phyloP scores from a whole-genome alignment of 2,113 vertebrate genomes.

The Carollia perspicillata region DNA sequence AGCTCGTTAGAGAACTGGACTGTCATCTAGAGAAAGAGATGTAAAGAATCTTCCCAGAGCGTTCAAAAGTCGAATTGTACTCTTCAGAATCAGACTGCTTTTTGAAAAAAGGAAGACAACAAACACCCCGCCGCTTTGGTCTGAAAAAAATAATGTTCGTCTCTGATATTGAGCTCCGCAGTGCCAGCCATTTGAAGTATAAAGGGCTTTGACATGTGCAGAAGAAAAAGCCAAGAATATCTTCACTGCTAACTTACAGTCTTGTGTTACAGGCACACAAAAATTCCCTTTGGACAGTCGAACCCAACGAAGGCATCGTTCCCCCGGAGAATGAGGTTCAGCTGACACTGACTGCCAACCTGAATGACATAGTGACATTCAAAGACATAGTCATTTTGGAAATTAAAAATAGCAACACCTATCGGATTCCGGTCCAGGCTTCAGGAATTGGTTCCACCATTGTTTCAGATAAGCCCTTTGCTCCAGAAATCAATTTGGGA shows the following conservation, averaged over 20 bases:
- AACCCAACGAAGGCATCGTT: slow-evolving; percentile 84
- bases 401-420: slow-evolving; percentile 79
- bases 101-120: slow-evolving; percentile 30
- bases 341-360: slow-evolving; percentile 83
- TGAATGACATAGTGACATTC: slow-evolving; percentile 84
- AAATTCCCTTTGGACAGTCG: slow-evolving; percentile 82
- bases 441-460: slow-evolving; percentile 88
- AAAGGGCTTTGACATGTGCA: slow-evolving; percentile 36
- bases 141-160: slow-evolving; percentile 45
- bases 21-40: slow-evolving; percentile 34
- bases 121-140: slow-evolving; percentile 61
- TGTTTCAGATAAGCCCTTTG: slow-evolving; percentile 85
- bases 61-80: slow-evolving; percentile 45
- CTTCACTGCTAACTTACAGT: neutral
- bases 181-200: slow-evolving; percentile 6
- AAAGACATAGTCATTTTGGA: slow-evolving; percentile 83
- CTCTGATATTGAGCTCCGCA: slow-evolving; percentile 36
- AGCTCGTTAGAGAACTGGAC: slow-evolving; percentile 12
- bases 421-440: slow-evolving; percentile 80
- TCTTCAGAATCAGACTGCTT: slow-evolving; percentile 34
- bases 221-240: slow-evolving; percentile 26
- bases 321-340: slow-evolving; percentile 77
- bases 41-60: slow-evolving; percentile 23
- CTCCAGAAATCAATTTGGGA: slow-evolving; percentile 86
- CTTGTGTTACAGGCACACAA: slow-evolving; percentile 77